Evolutionary conservation across 2,888 invertebrate genomes (phyloP), one percentile per base, ranked within the genome.

Genomic region (Sinopyrophorus schimmeli): DNA sequence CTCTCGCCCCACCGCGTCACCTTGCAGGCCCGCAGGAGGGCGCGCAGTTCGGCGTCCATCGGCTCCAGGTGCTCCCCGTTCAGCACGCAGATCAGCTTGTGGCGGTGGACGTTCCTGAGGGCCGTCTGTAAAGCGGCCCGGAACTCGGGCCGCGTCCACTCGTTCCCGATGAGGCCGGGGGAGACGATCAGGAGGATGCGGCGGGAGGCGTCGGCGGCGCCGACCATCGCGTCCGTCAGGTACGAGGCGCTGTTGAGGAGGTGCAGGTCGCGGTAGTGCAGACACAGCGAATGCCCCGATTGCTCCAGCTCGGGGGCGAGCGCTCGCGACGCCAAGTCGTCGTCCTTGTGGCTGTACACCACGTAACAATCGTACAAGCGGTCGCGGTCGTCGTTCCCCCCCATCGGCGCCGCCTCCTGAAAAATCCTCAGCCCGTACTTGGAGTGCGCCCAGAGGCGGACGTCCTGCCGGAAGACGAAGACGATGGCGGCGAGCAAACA

Each of bases 101-200:
- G 80, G 62, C 81, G 75, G 71, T 79, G 80, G 63, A 80, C 76
- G 63, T 83, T 80, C 63, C 86, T 84, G 62, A 89, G 78, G 59
- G 87, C 86, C 66, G 87, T 83, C 70, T 87, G 86, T 42, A 92
- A 79, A 1, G 90, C 89, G 15, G 88, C 84, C 61, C 87, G 83
- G 62, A 92, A 87, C 67, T 92, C 92, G 4, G 86, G 82, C 65
- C 83, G 77, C 59, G 83, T 80, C 92, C 92, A 92, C 71, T 92
- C 92, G 74, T 85, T 86, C 67, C 84, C 82, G 60, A 92, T 78
- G 71, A 92, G 89, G 64, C 84, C 81, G 62, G 87, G 86, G 1
- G 91, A 89, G 61, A 93, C 77, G 60, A 92, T 82, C 64, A 92
- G 80, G 57, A 93, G 77, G 50, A 92, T 84, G 65, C 89, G 80